phyloP scores from a whole-genome alignment of 2,888 invertebrate genomes.

The Lampropteryx suffumata region DNA sequence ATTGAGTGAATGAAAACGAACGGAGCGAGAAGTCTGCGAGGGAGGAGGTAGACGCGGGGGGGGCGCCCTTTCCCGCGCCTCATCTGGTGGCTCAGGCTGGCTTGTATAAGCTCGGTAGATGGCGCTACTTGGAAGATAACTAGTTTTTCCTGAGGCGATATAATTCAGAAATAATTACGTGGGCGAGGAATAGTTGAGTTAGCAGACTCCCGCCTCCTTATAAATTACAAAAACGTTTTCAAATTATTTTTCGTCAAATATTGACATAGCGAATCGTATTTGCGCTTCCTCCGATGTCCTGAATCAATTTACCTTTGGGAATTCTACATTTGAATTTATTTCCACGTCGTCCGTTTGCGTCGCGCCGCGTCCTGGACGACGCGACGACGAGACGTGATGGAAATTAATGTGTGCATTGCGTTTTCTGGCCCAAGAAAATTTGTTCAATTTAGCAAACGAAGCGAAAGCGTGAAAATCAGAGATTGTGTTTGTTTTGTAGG shows the following conservation, averaged over 20 bases:
- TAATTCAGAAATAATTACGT: constrained; percentile 40
- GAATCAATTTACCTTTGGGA: constrained; percentile 75
- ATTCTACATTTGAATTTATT: constrained; percentile 69
- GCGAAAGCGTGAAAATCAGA: constrained; percentile 47
- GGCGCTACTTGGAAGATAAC: constrained; percentile 46
- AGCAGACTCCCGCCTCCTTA: constrained; percentile 47
- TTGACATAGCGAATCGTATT: constrained; percentile 66
- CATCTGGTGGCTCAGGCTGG: background rate
- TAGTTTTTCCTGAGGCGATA: constrained; percentile 37
- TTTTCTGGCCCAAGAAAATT: constrained; percentile 50
- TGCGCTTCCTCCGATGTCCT: constrained; percentile 61
- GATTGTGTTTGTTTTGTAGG: background rate
- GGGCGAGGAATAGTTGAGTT: constrained; percentile 40
- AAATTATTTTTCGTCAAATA: constrained; percentile 70
- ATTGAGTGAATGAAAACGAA: constrained; percentile 62
- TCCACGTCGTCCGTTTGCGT: constrained; percentile 53
- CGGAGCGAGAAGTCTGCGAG: constrained; percentile 39
- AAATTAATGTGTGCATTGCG: constrained; percentile 77
- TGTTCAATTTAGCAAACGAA: constrained; percentile 46
- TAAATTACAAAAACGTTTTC: constrained; percentile 73
- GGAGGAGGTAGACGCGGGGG: constrained; percentile 37
- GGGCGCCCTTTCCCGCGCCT: constrained; percentile 14
- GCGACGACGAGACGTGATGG: constrained; percentile 52
- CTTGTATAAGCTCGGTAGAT: constrained; percentile 60
- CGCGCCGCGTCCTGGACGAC: constrained; percentile 52